Conservation (phyloP, 2,113 vertebrate genomes). For the Delphinapterus leucas region DNA sequence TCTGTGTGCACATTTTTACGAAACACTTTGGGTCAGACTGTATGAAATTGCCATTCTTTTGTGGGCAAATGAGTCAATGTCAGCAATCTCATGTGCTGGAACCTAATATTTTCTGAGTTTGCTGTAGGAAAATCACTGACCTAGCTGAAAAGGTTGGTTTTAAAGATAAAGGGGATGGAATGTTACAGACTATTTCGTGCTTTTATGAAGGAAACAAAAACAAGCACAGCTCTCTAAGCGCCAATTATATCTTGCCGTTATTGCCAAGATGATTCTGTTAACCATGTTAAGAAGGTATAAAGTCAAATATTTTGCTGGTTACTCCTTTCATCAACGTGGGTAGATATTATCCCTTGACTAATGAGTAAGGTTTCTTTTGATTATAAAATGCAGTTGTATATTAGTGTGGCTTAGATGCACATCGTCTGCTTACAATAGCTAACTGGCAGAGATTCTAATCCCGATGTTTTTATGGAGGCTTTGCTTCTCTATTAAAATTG, state of each 20-base stretch:
- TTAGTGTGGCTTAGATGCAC: background rate
- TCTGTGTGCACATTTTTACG: background rate
- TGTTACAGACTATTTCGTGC: background rate
- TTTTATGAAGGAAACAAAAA: conserved; percentile 35
- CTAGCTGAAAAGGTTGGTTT: background rate
- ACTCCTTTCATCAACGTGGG: background rate
- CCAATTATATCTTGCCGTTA: conserved; percentile 25
- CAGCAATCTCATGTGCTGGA: background rate
- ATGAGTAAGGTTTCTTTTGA: background rate
- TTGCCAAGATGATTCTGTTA: conserved; percentile 41
- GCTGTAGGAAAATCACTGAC: background rate
- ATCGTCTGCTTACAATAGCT: background rate
- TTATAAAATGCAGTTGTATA: background rate
- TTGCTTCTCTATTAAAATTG: conserved; percentile 78
- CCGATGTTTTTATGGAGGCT: conserved; percentile 64
- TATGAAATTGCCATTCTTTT: background rate
- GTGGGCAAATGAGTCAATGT: background rate
- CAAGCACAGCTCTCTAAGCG: background rate
- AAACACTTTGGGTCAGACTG: background rate
- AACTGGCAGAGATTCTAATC: conserved; percentile 68
- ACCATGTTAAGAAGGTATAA: conserved; percentile 39
- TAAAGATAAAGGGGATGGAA: background rate
- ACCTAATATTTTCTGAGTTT: background rate
- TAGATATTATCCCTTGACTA: conserved; percentile 7
- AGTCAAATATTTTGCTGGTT: conserved; percentile 16